Evolutionary conservation across 2,888 invertebrate species (phyloP).

Genomic region (Ophioninae sp.): DNA sequence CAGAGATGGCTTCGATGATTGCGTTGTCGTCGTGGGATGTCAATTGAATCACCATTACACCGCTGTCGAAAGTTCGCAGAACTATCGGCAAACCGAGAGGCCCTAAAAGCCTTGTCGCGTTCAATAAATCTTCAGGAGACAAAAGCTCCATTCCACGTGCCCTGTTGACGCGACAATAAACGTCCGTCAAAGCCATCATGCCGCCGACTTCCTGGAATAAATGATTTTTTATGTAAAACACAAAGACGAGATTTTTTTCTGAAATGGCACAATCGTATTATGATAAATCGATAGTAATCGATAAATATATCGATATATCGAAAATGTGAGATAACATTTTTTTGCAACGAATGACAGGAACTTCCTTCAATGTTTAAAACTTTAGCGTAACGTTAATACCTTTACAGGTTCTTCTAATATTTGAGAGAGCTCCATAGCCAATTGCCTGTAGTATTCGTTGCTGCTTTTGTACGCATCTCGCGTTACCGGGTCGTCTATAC

Average conservation of each 20-base stretch:
- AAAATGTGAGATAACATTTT: not conserved
- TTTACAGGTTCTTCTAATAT: constrained; percentile 91
- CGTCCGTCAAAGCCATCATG: constrained; percentile 98
- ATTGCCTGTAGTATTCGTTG: constrained; percentile 90
- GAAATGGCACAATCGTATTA: too few species aligned
- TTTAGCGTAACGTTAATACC: constrained; percentile 81
- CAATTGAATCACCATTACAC: constrained; percentile 96
- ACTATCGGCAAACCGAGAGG: constrained; percentile 87
- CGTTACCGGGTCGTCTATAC: constrained; percentile 99
- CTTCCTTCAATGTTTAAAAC: not conserved
- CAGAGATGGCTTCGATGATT: constrained; percentile 86
- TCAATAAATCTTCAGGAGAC: constrained; percentile 97
- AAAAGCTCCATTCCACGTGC: constrained; percentile 97
- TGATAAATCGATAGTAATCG: too few species aligned
- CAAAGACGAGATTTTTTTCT: too few species aligned
- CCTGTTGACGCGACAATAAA: constrained; percentile 97
- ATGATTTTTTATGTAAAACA: not conserved
- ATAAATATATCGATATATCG: too few species aligned
- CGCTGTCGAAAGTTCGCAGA: constrained; percentile 93
- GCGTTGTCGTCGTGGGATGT: constrained; percentile 88
- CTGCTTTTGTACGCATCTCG: constrained; percentile 94
- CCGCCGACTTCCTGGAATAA: constrained; percentile 91
- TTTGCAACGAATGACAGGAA: not conserved
- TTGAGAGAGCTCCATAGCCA: constrained; percentile 93
- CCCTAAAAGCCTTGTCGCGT: constrained; percentile 91